Evolutionary conservation across 2,113 vertebrate species (phyloP).

Genomic region (Brienomyrus brachyistius): DNA sequence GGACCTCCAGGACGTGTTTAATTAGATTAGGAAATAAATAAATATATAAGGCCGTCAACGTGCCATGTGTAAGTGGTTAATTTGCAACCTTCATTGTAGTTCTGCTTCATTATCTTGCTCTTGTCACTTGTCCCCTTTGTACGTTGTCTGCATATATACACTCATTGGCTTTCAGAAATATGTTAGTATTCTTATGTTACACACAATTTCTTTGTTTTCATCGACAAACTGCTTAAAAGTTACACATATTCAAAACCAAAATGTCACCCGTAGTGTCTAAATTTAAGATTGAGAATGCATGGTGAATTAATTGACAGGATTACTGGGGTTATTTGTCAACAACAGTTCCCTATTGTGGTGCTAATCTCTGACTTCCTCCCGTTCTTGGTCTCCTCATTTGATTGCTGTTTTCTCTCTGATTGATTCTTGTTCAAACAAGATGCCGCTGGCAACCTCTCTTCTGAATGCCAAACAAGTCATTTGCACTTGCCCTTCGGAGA

Average conservation of each 20-base stretch:
- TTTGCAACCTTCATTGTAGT: slow-evolving; percentile 9
- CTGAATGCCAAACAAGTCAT: slow-evolving; percentile 58
- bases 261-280: slow-evolving; percentile 45
- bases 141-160: neutral
- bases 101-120: neutral
- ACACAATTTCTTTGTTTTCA: neutral
- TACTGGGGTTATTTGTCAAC: slow-evolving; percentile 56
- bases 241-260: slow-evolving; percentile 31
- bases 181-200: neutral
- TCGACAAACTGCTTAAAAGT: neutral
- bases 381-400: slow-evolving; percentile 32
- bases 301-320: slow-evolving; percentile 65
- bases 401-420: slow-evolving; percentile 48
- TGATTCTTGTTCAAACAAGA: slow-evolving; percentile 63
- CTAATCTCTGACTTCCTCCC: slow-evolving; percentile 38
- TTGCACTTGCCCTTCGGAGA: slow-evolving; percentile 30
- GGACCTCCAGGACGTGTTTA: slow-evolving; percentile 21
- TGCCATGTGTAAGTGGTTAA: slow-evolving; percentile 23
- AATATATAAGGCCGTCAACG: slow-evolving; percentile 23
- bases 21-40: slow-evolving; percentile 28
- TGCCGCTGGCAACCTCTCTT: slow-evolving; percentile 43
- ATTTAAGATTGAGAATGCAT: slow-evolving; percentile 56
- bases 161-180: neutral
- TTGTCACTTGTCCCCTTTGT: neutral
- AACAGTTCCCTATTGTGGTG: slow-evolving; percentile 12